phyloP scores from a whole-genome alignment of 23 tunicate species.

The Styela plicata region DNA sequence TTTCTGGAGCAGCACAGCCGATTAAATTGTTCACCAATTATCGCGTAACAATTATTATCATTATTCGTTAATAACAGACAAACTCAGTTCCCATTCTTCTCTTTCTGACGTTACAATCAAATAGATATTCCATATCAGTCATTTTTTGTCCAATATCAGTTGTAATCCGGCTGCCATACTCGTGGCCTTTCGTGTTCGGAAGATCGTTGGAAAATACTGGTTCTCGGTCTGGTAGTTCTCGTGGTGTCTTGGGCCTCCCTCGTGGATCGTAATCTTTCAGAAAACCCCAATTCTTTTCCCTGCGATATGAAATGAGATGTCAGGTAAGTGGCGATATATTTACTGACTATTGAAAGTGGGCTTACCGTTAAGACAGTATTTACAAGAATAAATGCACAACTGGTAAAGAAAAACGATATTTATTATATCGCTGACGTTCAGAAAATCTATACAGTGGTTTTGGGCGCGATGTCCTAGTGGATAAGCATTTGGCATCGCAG shows the following conservation, averaged over 20 bases:
- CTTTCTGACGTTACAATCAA: slow-evolving; percentile 56
- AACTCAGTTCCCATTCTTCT: slow-evolving; percentile 64
- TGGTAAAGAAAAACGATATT: too few relatives aligned
- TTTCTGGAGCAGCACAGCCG: neutral
- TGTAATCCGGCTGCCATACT: slow-evolving; percentile 63
- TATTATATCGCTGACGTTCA: too few relatives aligned
- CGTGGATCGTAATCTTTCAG: slow-evolving; percentile 69
- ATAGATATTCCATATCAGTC: slow-evolving; percentile 72
- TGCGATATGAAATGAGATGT: too few relatives aligned
- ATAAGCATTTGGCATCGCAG: too few relatives aligned
- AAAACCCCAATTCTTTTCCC: slow-evolving; percentile 69
- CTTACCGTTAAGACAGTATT: too few relatives aligned
- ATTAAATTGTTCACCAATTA: neutral
- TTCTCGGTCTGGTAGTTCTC: slow-evolving; percentile 45
- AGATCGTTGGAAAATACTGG: slow-evolving; percentile 43
- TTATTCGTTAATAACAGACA: slow-evolving; percentile 32
- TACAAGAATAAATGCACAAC: too few relatives aligned
- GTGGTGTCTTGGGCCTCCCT: slow-evolving; percentile 66
- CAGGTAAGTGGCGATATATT: too few relatives aligned
- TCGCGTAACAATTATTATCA: neutral
- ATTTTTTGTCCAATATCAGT: slow-evolving; percentile 61
- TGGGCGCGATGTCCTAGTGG: too few relatives aligned
- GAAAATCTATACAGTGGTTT: too few relatives aligned
- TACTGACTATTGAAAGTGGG: too few relatives aligned
- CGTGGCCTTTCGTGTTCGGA: slow-evolving; percentile 78